phyloP scores from a whole-genome alignment of 2,113 vertebrate genomes.

The Sterna hirundo region DNA sequence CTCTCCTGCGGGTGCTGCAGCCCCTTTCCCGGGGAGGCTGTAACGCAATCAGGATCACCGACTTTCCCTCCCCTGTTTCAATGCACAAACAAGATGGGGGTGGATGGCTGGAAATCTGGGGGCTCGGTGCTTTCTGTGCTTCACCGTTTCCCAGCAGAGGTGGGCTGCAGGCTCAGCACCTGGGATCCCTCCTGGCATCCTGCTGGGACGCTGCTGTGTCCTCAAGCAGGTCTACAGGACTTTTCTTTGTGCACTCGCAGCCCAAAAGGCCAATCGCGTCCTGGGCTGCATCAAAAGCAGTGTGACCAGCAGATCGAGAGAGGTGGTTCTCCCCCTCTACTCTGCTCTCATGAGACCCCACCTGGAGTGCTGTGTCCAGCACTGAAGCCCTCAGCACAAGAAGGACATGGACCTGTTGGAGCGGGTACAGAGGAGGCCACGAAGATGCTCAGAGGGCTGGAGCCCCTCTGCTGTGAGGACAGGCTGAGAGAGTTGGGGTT shows the following conservation, averaged over 20 bases:
- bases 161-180: not conserved
- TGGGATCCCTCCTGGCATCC: not conserved
- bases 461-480: too few relatives aligned
- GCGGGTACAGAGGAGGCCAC: too few relatives aligned
- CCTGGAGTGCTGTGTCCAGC: too few relatives aligned
- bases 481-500: too few relatives aligned
- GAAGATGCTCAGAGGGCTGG: too few relatives aligned
- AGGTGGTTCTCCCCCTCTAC: too few relatives aligned
- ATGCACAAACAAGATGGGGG: not conserved
- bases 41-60: not conserved
- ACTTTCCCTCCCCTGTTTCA: not conserved
- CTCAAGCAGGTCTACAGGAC: not conserved
- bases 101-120: not conserved
- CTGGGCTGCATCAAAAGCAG: too few relatives aligned
- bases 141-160: not conserved
- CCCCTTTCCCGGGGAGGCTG: not conserved
- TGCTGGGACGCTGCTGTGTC: not conserved
- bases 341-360: too few relatives aligned
- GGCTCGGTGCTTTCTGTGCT: rapidly evolving
- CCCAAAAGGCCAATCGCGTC: too few relatives aligned
- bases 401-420: too few relatives aligned
- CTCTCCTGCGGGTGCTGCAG: not conserved
- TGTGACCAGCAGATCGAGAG: too few relatives aligned
- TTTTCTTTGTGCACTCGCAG: not conserved
- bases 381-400: too few relatives aligned